These are phyloP conservation scores for Desmodus rotundus DNA, from an alignment of 2,113 vertebrate genomes.

Conservation along the genomic window DNA sequence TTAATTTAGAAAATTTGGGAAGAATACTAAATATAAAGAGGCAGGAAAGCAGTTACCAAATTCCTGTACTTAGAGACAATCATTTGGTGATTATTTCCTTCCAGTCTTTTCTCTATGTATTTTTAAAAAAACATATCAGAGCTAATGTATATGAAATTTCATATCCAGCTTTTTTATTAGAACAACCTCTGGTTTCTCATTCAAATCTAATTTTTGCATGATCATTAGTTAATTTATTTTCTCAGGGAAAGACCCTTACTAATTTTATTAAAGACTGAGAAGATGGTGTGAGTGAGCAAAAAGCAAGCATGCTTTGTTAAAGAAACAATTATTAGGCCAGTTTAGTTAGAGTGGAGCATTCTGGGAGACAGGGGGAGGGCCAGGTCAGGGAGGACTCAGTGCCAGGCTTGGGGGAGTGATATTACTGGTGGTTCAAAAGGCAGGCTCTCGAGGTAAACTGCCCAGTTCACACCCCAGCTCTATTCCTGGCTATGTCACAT, in stretches of 20 bases:
- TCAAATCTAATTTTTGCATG: neutral
- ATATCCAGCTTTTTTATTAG: neutral
- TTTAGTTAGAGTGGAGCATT: neutral
- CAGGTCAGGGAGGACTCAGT: neutral
- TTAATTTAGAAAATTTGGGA: neutral
- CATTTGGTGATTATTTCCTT: neutral
- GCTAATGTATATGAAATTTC: neutral
- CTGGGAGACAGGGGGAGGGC: neutral
- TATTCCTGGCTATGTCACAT: neutral
- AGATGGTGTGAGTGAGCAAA: neutral
- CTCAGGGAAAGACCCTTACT: neutral
- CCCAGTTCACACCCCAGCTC: neutral
- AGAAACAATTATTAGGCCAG: neutral
- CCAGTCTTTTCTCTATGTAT: neutral
- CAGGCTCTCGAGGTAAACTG: neutral
- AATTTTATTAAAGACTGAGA: neutral
- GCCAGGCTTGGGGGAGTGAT: neutral
- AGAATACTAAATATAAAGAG: neutral
- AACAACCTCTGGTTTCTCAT: neutral
- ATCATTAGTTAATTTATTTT: constrained; percentile 19
- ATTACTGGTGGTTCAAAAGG: neutral
- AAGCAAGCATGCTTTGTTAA: neutral
- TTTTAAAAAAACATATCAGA: neutral
- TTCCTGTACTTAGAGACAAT: neutral
- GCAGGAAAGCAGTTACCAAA: neutral